These are phyloP conservation scores for Tragelaphus buxtoni DNA, from an alignment of 2,113 vertebrate species.

Conservation along the genomic window DNA sequence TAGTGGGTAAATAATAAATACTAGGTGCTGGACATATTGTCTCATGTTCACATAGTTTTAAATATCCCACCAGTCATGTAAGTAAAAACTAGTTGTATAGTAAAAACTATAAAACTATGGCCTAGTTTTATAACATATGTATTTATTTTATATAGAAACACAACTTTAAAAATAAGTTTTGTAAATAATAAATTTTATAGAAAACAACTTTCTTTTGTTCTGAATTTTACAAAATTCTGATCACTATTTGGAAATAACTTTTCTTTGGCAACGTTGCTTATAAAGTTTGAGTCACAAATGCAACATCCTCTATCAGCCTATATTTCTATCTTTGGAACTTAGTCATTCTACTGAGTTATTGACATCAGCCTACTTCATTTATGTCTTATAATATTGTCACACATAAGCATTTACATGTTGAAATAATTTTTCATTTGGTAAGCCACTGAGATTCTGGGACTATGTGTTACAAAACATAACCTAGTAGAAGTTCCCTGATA, in stretches of 20 bases:
- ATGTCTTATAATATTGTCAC: not conserved
- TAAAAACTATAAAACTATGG: not conserved
- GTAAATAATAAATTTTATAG: not conserved
- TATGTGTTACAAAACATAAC: not conserved
- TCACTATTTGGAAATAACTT: slow-evolving; percentile 17
- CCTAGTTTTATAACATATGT: not conserved
- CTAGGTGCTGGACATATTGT: not conserved
- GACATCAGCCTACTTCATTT: not conserved
- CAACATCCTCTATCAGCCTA: not conserved
- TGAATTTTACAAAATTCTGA: not conserved
- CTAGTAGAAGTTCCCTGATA: not conserved
- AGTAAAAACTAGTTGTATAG: not conserved
- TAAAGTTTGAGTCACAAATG: not conserved
- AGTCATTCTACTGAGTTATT: not conserved
- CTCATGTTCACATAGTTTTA: not conserved
- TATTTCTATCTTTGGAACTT: not conserved
- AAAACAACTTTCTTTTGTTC: not conserved
- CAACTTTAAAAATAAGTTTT: not conserved
- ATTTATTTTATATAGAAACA: not conserved
- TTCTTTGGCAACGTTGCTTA: not conserved
- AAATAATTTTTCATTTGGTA: not conserved
- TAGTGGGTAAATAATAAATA: not conserved
- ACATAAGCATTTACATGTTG: not conserved
- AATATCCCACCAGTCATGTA: not conserved
- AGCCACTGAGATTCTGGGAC: not conserved